Percentiles rank a stretch among this genome's conserved stretches.
Evolutionary conservation across 2,888 invertebrate species (phyloP).

Genomic region (Megalurothrips usitatus): DNA sequence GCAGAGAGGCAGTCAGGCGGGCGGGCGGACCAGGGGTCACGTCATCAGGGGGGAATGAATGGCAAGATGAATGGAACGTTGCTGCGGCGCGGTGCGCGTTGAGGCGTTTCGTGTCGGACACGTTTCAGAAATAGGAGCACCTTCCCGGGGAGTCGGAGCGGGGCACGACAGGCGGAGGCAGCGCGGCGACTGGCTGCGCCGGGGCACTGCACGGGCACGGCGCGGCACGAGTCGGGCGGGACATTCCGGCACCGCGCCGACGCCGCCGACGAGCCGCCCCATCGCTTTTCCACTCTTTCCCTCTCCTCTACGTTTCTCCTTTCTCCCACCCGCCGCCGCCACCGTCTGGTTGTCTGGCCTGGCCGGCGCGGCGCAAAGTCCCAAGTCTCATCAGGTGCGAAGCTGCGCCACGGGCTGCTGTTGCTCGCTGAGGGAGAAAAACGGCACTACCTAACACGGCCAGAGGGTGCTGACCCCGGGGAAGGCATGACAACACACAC

Average conservation of each 20-base stretch:
- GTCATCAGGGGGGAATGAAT: constrained; percentile 16
- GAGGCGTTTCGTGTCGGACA: neutral
- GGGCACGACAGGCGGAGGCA: neutral
- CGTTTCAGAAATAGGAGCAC: constrained; percentile 14
- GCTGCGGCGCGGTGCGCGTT: neutral
- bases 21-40: no score
- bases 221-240: neutral
- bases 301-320: no score
- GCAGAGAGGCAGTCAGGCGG: no score
- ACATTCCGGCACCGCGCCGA: neutral
- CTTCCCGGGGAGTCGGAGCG: neutral
- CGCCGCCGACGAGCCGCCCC: neutral
- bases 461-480: no score
- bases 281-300: neutral
- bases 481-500: no score
- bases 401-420: no score
- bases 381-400: no score
- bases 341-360: no score
- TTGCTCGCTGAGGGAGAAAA: no score
- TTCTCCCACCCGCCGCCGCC: no score
- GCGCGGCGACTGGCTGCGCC: neutral
- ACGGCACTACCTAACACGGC: no score
- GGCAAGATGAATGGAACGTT: neutral
- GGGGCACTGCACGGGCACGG: neutral
- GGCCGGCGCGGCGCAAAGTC: no score